Conservation (phyloP, 1,140 invertebrate species). For the Leptonema lineaticorne region DNA sequence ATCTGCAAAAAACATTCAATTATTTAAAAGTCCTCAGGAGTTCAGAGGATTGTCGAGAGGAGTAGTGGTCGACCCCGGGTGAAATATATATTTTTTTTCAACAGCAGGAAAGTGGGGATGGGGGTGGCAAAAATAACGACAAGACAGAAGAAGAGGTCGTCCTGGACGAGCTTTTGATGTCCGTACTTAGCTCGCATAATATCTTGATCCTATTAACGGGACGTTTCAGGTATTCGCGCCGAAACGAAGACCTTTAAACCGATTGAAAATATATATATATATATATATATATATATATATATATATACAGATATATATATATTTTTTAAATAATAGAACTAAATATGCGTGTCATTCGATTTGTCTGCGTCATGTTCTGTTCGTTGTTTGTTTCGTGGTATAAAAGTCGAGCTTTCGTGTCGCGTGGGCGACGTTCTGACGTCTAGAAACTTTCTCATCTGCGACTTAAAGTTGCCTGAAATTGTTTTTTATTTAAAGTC, state of each 20-base stretch:
- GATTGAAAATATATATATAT: slow-evolving; percentile 1
- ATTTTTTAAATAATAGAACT: not conserved
- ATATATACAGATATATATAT: too few species aligned
- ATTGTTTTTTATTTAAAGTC: too few species aligned
- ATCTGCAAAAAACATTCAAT: slow-evolving; percentile 43
- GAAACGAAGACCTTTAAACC: slow-evolving; percentile 18
- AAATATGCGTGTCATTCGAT: not conserved
- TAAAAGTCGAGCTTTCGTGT: too few species aligned
- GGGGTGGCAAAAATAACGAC: slow-evolving; percentile 38
- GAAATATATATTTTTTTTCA: slow-evolving; percentile 4
- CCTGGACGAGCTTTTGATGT: slow-evolving; percentile 37
- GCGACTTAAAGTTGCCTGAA: too few species aligned
- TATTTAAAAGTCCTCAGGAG: slow-evolving; percentile 41
- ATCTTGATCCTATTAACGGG: slow-evolving; percentile 41
- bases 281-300: too few species aligned
- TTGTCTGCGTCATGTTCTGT: too few species aligned
- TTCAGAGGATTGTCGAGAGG: slow-evolving; percentile 22
- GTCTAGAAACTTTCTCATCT: too few species aligned
- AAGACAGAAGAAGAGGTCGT: slow-evolving; percentile 28
- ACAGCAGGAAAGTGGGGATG: too few species aligned
- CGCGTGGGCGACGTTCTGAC: too few species aligned
- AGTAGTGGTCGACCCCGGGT: slow-evolving; percentile 17
- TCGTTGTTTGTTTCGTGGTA: not conserved
- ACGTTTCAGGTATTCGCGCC: not conserved
- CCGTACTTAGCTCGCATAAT: slow-evolving; percentile 37